A percentile compares a stretch with the other conserved stretches of the same genome.
These are phyloP conservation scores for Tetragonula clypearis DNA, from an alignment of 1,140 invertebrate genomes.

Conservation along the genomic window DNA sequence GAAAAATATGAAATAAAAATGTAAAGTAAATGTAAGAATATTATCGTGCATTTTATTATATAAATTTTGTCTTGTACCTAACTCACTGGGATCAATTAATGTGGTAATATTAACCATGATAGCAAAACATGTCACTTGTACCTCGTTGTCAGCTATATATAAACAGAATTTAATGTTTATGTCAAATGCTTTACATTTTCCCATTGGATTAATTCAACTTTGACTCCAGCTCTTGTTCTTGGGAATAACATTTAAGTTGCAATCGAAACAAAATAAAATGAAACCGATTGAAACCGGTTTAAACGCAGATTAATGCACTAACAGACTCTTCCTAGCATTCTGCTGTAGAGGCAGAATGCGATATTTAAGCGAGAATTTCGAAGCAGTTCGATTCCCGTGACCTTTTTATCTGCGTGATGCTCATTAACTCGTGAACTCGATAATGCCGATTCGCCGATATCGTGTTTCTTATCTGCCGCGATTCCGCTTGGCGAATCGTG, in stretches of 20 bases:
- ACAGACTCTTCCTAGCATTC: neutral
- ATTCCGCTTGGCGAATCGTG: slow-evolving; percentile 41
- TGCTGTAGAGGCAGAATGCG: neutral
- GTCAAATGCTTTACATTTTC: too few species aligned
- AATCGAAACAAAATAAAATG: neutral
- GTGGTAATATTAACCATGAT: too few species aligned
- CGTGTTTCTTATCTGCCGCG: slow-evolving; percentile 46
- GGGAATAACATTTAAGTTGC: neutral
- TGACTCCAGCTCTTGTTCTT: neutral
- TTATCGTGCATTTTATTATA: too few species aligned
- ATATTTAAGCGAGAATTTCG: slow-evolving; percentile 13
- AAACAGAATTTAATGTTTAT: too few species aligned
- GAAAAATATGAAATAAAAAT: too few species aligned
- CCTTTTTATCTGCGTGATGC: slow-evolving; percentile 54
- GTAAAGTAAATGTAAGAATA: too few species aligned
- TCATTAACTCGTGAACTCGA: slow-evolving; percentile 63
- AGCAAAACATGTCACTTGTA: too few species aligned
- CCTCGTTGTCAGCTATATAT: too few species aligned
- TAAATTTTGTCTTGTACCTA: too few species aligned
- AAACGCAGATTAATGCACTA: neutral
- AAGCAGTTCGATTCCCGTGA: slow-evolving; percentile 2
- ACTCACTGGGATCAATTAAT: too few species aligned
- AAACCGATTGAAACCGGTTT: neutral
- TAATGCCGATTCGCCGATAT: slow-evolving; percentile 54
- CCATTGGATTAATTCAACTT: too few species aligned